Percentiles rank a stretch among this genome's conserved stretches.
Conservation (phyloP, 2,888 invertebrate genomes). For the Lacanobia oleracea region DNA sequence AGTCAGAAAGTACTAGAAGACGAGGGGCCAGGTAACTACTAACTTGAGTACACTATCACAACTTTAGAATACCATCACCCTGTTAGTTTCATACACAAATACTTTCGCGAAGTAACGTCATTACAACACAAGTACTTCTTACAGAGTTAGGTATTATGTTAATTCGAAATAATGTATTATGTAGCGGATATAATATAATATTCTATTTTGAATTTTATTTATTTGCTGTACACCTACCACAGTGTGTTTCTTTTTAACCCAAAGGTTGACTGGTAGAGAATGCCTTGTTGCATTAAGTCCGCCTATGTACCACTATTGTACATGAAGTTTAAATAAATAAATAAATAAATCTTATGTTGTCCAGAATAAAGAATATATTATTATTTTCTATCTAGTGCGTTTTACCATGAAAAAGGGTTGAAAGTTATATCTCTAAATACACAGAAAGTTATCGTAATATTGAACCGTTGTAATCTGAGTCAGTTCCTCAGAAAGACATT, state of each 20-base stretch:
- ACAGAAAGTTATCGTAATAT: conserved; percentile 4
- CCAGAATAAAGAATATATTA: no score
- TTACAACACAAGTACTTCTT: conserved; percentile 14
- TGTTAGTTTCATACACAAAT: conserved; percentile 38
- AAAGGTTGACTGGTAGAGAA: no score
- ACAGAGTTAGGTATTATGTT: not conserved
- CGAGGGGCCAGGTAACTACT: conserved; percentile 37
- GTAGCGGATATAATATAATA: no score
- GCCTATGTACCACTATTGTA: no score
- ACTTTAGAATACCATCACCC: conserved; percentile 46
- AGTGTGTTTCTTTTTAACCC: no score
- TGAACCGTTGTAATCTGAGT: conserved; percentile 10
- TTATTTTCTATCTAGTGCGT: not conserved
- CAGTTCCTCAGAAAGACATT: conserved; percentile 28
- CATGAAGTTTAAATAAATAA: no score
- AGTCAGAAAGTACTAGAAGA: conserved; percentile 42
- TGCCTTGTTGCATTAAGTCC: no score
- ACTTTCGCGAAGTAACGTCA: conserved; percentile 39
- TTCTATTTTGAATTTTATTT: no score
- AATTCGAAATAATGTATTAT: not conserved
- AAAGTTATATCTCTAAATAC: not conserved
- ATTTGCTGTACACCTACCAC: no score
- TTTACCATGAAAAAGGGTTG: not conserved
- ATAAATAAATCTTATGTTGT: no score
- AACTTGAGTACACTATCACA: conserved; percentile 55